phyloP scores from a whole-genome alignment of 2,888 invertebrate species.

The Zaprionus obscuricornis region DNA sequence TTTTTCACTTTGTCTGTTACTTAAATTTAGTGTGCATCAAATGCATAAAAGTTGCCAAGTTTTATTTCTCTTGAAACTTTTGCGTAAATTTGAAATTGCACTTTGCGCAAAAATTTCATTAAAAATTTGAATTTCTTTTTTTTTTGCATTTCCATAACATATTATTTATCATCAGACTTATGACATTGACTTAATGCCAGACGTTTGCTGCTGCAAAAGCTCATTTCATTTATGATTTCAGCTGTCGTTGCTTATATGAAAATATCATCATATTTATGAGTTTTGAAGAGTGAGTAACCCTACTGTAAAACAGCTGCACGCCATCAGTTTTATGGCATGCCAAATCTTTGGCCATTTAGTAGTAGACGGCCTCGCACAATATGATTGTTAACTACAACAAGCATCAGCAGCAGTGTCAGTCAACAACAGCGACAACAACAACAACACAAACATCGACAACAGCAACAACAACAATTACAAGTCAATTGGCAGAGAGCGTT shows the following conservation, averaged over 20 bases:
- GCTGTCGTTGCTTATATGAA: slow-evolving; percentile 5
- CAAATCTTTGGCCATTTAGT: slow-evolving; percentile 52
- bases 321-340: slow-evolving; percentile 29
- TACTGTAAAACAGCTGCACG: slow-evolving; percentile 27
- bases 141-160: not conserved
- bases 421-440: slow-evolving; percentile 5
- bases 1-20: too few species aligned
- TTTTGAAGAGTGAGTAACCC: slow-evolving; percentile 38
- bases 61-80: too few species aligned
- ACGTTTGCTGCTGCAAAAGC: slow-evolving; percentile 14
- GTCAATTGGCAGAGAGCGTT: slow-evolving; percentile 43
- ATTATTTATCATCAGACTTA: not conserved
- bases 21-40: too few species aligned
- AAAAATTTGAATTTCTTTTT: too few species aligned
- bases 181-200: slow-evolving; percentile 2
- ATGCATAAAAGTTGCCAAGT: too few species aligned
- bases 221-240: slow-evolving; percentile 8
- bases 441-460: too few species aligned
- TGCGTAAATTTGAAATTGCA: too few species aligned
- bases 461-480: slow-evolving; percentile 27
- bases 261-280: not conserved
- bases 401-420: not conserved
- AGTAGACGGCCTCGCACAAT: slow-evolving; percentile 20
- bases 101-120: too few species aligned
- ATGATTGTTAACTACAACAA: slow-evolving; percentile 15